Percentiles rank a stretch among this genome's conserved stretches.
These are phyloP conservation scores for Hemiprocne comata DNA, from an alignment of 2,113 vertebrate species.

Conservation along the genomic window DNA sequence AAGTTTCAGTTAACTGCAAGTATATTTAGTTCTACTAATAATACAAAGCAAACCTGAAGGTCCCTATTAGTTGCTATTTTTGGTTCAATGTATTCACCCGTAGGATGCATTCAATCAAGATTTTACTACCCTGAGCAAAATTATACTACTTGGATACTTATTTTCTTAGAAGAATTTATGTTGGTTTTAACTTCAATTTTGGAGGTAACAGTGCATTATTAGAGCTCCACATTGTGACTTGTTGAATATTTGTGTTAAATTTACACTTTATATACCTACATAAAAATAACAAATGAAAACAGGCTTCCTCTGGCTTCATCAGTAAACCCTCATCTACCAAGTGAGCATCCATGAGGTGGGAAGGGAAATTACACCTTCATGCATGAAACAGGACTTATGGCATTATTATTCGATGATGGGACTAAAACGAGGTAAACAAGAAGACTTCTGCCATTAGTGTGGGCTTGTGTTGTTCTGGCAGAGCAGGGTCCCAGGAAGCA, in stretches of 20 bases:
- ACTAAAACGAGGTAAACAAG: not conserved
- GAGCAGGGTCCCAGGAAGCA: not conserved
- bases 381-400: fast-evolving
- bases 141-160: not conserved
- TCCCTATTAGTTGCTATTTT: not conserved
- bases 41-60: not conserved
- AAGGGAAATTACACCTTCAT: not conserved
- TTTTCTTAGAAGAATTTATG: not conserved
- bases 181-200: not conserved
- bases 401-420: not conserved
- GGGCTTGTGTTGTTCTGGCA: not conserved
- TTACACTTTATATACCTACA: not conserved
- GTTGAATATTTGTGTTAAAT: not conserved
- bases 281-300: not conserved
- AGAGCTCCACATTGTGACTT: not conserved
- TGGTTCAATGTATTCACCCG: not conserved
- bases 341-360: not conserved
- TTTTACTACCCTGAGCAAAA: not conserved
- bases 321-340: not conserved
- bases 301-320: not conserved
- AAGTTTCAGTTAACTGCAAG: not conserved
- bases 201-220: not conserved
- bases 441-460: not conserved
- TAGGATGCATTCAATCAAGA: not conserved
- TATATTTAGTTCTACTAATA: not conserved